Conservation (phyloP, 30 jellyfish, hydroid and myxozoan genomes). For the Aurelia coerulea region DNA sequence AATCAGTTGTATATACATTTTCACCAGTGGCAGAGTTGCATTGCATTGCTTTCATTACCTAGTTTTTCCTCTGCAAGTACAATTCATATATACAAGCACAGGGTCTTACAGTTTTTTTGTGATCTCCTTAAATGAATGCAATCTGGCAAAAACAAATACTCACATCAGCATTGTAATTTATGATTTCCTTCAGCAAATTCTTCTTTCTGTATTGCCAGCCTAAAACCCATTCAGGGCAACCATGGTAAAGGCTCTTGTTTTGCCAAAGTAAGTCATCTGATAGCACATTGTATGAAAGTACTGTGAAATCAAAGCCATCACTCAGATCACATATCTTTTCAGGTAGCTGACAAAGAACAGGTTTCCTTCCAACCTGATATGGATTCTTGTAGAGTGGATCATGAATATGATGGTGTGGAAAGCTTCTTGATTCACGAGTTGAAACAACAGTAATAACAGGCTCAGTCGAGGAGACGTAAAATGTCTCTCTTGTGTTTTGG, state of each 20-base stretch:
- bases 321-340: not conserved
- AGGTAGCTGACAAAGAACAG: constrained; percentile 18
- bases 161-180: constrained; percentile 87
- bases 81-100: too few relatives aligned
- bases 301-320: constrained; percentile 75
- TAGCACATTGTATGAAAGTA: constrained; percentile 91
- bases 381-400: constrained; percentile 41
- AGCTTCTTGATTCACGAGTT: not conserved
- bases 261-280: constrained; percentile 85
- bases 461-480: not conserved
- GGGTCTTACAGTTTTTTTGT: too few relatives aligned
- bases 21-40: too few relatives aligned
- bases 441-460: not conserved
- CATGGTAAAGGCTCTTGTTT: constrained; percentile 62
- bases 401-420: constrained; percentile 37
- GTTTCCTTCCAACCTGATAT: constrained; percentile 49
- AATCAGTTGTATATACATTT: too few relatives aligned
- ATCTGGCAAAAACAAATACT: constrained; percentile 28
- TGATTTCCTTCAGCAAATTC: constrained; percentile 81
- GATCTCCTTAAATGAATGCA: too few relatives aligned
- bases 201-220: constrained; percentile 86
- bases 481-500: not conserved
- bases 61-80: too few relatives aligned
- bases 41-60: too few relatives aligned
- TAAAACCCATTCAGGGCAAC: constrained; percentile 59